Evolutionary conservation across 1,140 invertebrate species (phyloP).

Genomic region (Atta cephalotes): DNA sequence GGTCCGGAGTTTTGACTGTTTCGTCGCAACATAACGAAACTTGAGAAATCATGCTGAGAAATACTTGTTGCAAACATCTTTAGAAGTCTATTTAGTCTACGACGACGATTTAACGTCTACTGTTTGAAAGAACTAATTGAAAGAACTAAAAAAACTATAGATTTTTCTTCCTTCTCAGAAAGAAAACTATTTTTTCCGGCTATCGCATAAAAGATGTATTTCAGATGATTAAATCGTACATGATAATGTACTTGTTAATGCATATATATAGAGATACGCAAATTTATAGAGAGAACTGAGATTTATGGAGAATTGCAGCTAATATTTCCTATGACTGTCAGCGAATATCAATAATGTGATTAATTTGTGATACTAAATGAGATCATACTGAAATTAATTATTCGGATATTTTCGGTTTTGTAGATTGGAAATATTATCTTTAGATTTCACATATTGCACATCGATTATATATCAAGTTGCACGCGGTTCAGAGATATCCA

Average conservation of each 20-base stretch:
- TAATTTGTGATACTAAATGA: constrained; percentile 44
- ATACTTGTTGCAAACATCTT: constrained; percentile 43
- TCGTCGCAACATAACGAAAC: neutral
- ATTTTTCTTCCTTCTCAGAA: neutral
- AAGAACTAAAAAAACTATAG: too few species aligned
- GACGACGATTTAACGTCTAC: neutral
- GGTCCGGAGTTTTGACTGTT: constrained; percentile 41
- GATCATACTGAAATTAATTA: constrained; percentile 48
- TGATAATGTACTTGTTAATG: neutral
- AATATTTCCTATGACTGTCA: constrained; percentile 14
- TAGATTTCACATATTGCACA: constrained; percentile 45
- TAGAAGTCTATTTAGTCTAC: neutral
- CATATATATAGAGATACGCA: neutral
- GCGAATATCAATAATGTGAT: constrained; percentile 15
- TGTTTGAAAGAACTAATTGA: neutral
- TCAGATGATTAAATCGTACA: neutral
- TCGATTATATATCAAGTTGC: constrained; percentile 57
- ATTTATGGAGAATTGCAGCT: neutral
- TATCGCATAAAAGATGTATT: neutral
- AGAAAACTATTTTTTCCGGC: neutral
- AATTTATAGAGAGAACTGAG: neutral
- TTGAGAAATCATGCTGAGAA: neutral
- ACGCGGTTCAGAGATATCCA: constrained; percentile 28
- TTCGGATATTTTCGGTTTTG: constrained; percentile 48
- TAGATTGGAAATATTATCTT: constrained; percentile 58